Percentiles rank a stretch among this genome's conserved stretches.
Conservation (phyloP, 2,113 vertebrate species). For the Butastur rufipennis region DNA sequence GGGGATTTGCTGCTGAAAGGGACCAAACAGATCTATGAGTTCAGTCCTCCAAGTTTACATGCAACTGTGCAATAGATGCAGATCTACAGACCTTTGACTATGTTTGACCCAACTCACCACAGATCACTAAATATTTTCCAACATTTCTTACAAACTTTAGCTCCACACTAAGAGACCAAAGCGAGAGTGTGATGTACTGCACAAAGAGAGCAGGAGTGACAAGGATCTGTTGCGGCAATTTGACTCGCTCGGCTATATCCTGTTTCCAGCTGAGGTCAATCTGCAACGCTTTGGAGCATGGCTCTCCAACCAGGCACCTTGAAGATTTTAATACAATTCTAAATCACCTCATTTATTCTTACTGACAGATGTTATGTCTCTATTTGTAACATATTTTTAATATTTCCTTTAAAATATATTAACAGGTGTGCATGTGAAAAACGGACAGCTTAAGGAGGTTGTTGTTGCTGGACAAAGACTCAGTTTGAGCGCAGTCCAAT, state of each 20-base stretch:
- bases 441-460: not conserved
- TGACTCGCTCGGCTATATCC: not conserved
- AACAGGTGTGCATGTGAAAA: conserved; percentile 38
- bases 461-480: conserved; percentile 29
- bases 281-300: not conserved
- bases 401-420: conserved; percentile 44
- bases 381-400: conserved; percentile 25
- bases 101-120: not conserved
- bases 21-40: not conserved
- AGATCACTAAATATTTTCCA: not conserved
- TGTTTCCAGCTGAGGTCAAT: conserved; percentile 14
- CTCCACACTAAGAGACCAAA: not conserved
- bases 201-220: not conserved
- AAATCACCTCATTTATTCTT: conserved; percentile 47
- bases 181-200: not conserved
- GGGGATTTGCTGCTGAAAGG: not conserved
- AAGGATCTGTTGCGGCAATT: not conserved
- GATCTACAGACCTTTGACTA: not conserved
- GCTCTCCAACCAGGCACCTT: not conserved
- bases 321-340: conserved; percentile 5
- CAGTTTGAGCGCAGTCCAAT: not conserved
- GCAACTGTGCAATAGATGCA: not conserved
- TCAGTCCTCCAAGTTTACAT: not conserved
- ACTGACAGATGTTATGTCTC: conserved; percentile 3
- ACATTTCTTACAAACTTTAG: not conserved